phyloP scores from a whole-genome alignment of 2,888 invertebrate species.

The Epistrophe grossulariae region DNA sequence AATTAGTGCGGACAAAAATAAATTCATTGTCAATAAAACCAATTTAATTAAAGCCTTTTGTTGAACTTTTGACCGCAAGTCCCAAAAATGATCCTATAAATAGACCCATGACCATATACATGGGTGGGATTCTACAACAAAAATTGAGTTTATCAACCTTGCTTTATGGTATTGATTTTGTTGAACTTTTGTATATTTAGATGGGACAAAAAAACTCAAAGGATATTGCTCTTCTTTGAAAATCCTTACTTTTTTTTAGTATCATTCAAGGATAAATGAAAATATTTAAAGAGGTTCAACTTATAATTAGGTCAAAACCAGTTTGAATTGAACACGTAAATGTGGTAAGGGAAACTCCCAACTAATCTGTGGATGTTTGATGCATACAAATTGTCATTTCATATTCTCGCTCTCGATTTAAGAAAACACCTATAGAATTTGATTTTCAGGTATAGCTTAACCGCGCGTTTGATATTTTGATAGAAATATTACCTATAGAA shows the following conservation, averaged over 20 bases:
- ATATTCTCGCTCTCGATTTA: neutral
- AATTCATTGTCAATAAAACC: neutral
- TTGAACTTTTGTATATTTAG: neutral
- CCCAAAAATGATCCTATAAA: neutral
- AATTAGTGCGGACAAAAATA: too few relatives aligned
- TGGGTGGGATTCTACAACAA: neutral
- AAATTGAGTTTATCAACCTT: constrained; percentile 25
- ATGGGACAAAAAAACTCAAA: neutral
- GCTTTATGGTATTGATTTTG: neutral
- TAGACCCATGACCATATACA: neutral
- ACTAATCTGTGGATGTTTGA: neutral
- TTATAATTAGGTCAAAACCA: neutral
- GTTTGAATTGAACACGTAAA: too few relatives aligned
- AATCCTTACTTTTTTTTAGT: too few relatives aligned
- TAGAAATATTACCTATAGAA: constrained; percentile 35
- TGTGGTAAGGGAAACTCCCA: neutral
- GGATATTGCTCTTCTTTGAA: neutral
- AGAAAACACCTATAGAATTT: neutral
- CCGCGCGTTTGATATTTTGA: neutral
- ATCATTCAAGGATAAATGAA: too few relatives aligned
- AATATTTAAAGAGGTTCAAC: neutral
- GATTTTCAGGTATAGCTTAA: neutral
- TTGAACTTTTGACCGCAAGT: neutral
- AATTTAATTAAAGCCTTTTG: constrained; percentile 7
- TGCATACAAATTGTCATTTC: neutral